Evolutionary conservation across 1,140 invertebrate species (phyloP).

Genomic region (Meloidogyne exigua): DNA sequence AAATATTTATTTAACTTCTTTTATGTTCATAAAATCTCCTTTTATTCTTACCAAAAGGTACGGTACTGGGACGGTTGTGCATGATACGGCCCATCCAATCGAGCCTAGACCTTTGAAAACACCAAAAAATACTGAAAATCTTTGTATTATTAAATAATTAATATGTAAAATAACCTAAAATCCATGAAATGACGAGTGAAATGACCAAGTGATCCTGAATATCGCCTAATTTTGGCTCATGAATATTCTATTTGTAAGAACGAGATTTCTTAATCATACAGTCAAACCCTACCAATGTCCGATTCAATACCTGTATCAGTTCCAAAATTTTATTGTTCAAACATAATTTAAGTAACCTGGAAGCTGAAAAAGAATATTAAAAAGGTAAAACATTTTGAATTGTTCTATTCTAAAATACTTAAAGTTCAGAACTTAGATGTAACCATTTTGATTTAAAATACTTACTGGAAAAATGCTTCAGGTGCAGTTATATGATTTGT

Average conservation of each 20-base stretch:
- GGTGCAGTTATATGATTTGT: slow-evolving; percentile 51
- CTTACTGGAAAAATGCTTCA: slow-evolving; percentile 61
- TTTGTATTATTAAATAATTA: not conserved
- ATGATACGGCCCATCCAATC: slow-evolving; percentile 59
- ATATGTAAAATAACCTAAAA: slow-evolving; percentile 27
- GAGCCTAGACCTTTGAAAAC: slow-evolving; percentile 61
- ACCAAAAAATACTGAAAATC: slow-evolving; percentile 56
- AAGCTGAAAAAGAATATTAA: slow-evolving; percentile 14
- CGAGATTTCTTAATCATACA: slow-evolving; percentile 10
- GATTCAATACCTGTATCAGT: slow-evolving; percentile 56
- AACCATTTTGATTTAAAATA: too few species aligned
- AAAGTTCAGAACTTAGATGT: not conserved
- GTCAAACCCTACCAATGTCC: slow-evolving; percentile 47
- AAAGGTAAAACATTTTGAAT: too few species aligned
- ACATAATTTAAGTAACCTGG: slow-evolving; percentile 6
- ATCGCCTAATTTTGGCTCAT: not conserved
- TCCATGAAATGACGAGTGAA: slow-evolving; percentile 55
- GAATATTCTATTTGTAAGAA: not conserved
- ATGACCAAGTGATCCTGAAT: slow-evolving; percentile 40
- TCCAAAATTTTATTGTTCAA: slow-evolving; percentile 16
- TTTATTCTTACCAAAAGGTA: slow-evolving; percentile 28
- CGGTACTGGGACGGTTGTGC: slow-evolving; percentile 38
- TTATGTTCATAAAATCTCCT: too few species aligned
- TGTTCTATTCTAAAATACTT: not conserved
- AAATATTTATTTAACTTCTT: not conserved